Evolutionary conservation across 1,140 invertebrate genomes (phyloP).

Genomic region (Papilio glaucus): DNA sequence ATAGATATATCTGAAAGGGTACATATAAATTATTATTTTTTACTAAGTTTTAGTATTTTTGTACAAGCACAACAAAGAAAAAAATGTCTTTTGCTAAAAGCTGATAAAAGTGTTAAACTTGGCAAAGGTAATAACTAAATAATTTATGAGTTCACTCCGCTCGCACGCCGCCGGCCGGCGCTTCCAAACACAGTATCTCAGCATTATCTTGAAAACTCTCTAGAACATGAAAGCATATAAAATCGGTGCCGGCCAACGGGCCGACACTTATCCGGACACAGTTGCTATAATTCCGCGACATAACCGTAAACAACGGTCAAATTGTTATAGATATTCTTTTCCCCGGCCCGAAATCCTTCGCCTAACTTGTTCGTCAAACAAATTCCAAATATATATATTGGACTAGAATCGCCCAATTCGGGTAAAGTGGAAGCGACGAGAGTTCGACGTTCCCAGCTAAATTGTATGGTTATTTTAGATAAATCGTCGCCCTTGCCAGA

Average conservation of each 20-base stretch:
- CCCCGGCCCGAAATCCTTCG: constrained; percentile 54
- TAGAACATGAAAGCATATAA: constrained; percentile 53
- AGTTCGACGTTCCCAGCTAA: constrained; percentile 76
- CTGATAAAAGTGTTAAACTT: constrained; percentile 13
- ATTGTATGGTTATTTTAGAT: constrained; percentile 82
- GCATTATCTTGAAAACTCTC: constrained; percentile 53
- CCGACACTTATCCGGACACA: constrained; percentile 49
- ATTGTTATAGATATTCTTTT: constrained; percentile 67
- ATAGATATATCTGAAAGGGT: too few species aligned
- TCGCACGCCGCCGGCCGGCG: neutral
- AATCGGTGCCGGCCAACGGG: constrained; percentile 36
- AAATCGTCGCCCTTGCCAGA: constrained; percentile 74
- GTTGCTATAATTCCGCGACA: constrained; percentile 53
- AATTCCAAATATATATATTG: constrained; percentile 74
- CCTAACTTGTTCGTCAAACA: constrained; percentile 74
- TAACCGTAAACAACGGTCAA: constrained; percentile 66
- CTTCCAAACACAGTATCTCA: constrained; percentile 44
- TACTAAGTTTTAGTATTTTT: too few species aligned
- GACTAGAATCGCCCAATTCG: constrained; percentile 76
- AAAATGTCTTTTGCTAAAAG: neutral
- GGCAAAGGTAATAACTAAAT: constrained; percentile 17
- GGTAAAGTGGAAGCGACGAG: constrained; percentile 75
- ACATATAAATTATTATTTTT: too few species aligned
- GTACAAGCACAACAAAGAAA: neutral
- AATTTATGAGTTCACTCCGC: constrained; percentile 32